These are phyloP conservation scores for Labia minor DNA, from an alignment of 2,888 invertebrate genomes.

Conservation along the genomic window DNA sequence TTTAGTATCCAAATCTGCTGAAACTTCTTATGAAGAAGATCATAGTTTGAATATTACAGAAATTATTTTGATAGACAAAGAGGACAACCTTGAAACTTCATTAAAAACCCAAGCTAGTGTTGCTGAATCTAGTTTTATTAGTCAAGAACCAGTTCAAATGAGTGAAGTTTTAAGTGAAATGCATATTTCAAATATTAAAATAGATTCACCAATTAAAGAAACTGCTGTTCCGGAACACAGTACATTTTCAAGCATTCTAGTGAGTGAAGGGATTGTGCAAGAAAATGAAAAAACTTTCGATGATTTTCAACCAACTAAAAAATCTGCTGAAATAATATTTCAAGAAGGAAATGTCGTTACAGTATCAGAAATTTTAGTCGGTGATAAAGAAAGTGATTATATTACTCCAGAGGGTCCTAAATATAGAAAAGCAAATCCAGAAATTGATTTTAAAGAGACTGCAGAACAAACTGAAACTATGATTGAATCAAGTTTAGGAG, in stretches of 20 bases:
- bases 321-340: slow-evolving; percentile 28
- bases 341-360: slow-evolving; percentile 29
- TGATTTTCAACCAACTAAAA: slow-evolving; percentile 26
- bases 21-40: slow-evolving; percentile 36
- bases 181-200: slow-evolving; percentile 22
- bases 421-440: slow-evolving; percentile 27
- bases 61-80: slow-evolving; percentile 39
- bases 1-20: slow-evolving; percentile 35
- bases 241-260: slow-evolving; percentile 23
- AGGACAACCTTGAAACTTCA: slow-evolving; percentile 34
- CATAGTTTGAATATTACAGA: slow-evolving; percentile 36
- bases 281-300: slow-evolving; percentile 34
- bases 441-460: slow-evolving; percentile 29
- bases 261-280: slow-evolving; percentile 25
- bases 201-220: slow-evolving; percentile 22
- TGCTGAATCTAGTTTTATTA: slow-evolving; percentile 28
- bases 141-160: slow-evolving; percentile 29
- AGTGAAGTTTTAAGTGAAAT: slow-evolving; percentile 28
- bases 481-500: slow-evolving; percentile 26
- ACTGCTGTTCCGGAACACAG: slow-evolving; percentile 23
- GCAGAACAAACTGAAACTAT: slow-evolving; percentile 29
- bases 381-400: slow-evolving; percentile 26
- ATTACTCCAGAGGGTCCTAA: slow-evolving; percentile 27
- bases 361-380: slow-evolving; percentile 28
- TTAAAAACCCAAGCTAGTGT: slow-evolving; percentile 27